Base-by-base conservation (phyloP, 35 echinoderm and acorn worm genomes). In the Antedon bifida region DNA sequence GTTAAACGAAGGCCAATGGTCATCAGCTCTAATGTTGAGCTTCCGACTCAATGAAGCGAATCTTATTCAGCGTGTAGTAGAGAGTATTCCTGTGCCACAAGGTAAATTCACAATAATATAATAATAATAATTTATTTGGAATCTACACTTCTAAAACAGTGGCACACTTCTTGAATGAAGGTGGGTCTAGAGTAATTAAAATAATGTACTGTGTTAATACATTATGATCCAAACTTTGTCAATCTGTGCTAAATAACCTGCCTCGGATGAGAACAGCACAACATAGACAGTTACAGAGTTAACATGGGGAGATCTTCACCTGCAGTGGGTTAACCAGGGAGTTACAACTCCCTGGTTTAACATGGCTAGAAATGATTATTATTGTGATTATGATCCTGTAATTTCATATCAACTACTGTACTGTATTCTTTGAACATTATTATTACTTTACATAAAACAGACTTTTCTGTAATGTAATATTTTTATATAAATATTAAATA, bases 21-120 rank as follows among this genome's bases (percentile, higher is more conserved):
- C 90, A 0, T 82, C 32, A 29, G 88, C 95, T 8, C 86, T 99
- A 0, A 99, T 99, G 82, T 51, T 99, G 39, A 74, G 84, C 30
- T 92, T 92, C 79, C 42, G 90, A 31, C 55, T 99, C 0, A 99
- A 99, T 74, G 95, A 99, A 81, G 85, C 83, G 39, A 82, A 85
- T 33, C 34, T 99, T 23, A 90, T 90, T 36, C 95, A 92, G 76
- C 80, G 88, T 35, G 90, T 99, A 7, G 88, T 90, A 0, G 95
- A 99, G 39, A 88, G 76, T 21, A 92, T 93, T 23, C 95, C 95
- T 35, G 77, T 77, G 21, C 30, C 78, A 26, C 84, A 99, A 90
- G 83, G 95, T 99, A 82, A 90, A 30, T 42, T 30, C 9, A 10
- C 19, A 3, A 14, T 82, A 10, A 42, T 31, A 23, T 34, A 5